Base-by-base conservation (phyloP, 2,797 vertebrate genomes). In the Nyctibius grandis region DNA sequence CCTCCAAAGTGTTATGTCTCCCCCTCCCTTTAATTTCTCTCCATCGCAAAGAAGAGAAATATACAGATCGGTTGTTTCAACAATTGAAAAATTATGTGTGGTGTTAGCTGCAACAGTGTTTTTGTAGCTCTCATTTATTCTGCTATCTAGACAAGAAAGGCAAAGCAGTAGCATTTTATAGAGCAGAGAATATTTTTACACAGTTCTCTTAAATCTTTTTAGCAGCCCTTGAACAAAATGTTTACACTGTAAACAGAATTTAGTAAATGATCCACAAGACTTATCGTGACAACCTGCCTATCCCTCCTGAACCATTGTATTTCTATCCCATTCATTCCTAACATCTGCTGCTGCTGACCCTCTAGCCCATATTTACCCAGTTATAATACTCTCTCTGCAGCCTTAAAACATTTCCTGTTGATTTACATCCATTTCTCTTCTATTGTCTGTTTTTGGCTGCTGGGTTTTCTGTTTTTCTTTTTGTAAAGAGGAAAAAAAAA, bases 151-250 rank as follows among this genome's bases (percentile, higher is more conserved):
- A 86, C 77, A 88, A 75, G 84, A 96, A 95, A 94, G 73, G 92
- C 92, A 93, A 96, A 94, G 93, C 86, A 94, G 83, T 64, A 94
- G 85, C 93, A 12, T 95, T 97, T 97, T 95, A 96, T 87, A 84
- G 79, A 92, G 74, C 68, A 93, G 89, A 91, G 91, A 92, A 73
- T 69, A 76, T 83, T 96, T 97, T 93, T 91, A 91, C 88, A 79
- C 79, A n/a, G 77, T 82, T 85, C 79, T 85, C 88, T 85, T 96
- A 94, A 95, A 95, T 96, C 95, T 96, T 95, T 92, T 67, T 38
- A 92, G 94, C 53, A 64, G 78, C 7, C 44, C 85, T 95, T 91
- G 91, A 85, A 85, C 80, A 93, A 97, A 96, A 91, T 94, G 63
- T 92, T 96, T 89, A 78, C 85, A 79, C 56, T 64, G 17, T 60